Evolutionary conservation across 2,797 vertebrate genomes (phyloP), one percentile per base, ranked within the genome.

Genomic region (Clarias fuscus): DNA sequence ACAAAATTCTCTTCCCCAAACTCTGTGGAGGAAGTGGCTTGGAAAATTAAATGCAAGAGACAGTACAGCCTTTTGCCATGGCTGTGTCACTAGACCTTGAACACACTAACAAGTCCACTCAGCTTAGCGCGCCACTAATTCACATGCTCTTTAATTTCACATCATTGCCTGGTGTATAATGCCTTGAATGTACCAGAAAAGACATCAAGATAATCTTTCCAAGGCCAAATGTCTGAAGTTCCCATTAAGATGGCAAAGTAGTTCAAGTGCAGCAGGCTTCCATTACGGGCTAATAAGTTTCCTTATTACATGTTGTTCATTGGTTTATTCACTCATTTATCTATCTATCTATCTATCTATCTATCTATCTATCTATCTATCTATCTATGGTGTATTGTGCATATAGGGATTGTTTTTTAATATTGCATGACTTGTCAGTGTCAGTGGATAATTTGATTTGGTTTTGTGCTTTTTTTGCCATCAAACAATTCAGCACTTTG

Each of bases 1-100:
- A 96, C 95, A 96, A 96, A 96, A 96, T 94, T 95, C 94, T 94
- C 95, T 95, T 95, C 94, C 95, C 92, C 94, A 94, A 95, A 96
- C 95, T 95, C 94, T 94, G 93, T 93, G 95, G 93, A 94, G 95
- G 95, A 96, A 96, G 94, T 95, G 95, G 93, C 93, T 95, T 95
- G 95, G 95, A 96, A 96, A 96, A 96, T 96, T 95, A 96, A 96
- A 96, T 95, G 94, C 93, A 92, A 95, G 93, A 94, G 94, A 94
- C 93, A 91, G 94, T 94, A 92, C 92, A 94, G 93, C 91, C 93
- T 94, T 76, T 89, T 93, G 92, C 94, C 92, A 92, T 89, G 92
- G 92, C 93, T 92, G 93, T 93, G 93, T 94, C 93, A 94, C 92
- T 85, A 79, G 89, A 90, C 87, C 92, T 91, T 92, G 92, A 94